These are phyloP conservation scores for Hippocampus comes DNA, from an alignment of 2,113 vertebrate genomes.

Conservation along the genomic window DNA sequence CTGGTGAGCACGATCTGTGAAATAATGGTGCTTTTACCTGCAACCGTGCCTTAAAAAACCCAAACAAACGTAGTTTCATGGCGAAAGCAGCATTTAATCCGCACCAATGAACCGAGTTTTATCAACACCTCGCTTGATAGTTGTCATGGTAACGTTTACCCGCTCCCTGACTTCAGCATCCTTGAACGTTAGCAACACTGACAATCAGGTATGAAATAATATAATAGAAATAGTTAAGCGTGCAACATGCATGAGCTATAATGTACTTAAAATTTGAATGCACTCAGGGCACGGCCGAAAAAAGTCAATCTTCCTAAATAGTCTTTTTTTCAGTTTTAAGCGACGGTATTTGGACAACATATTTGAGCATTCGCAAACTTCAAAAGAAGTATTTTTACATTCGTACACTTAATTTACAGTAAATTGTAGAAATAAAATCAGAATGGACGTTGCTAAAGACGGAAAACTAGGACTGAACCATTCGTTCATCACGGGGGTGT, in stretches of 20 bases:
- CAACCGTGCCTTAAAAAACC: not conserved
- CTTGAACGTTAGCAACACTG: not conserved
- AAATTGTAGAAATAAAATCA: not conserved
- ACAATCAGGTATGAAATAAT: no score
- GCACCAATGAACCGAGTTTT: not conserved
- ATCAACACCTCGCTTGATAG: not conserved
- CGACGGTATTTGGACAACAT: not conserved
- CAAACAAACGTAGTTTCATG: no score
- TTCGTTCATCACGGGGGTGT: slow-evolving; percentile 36
- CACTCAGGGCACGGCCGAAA: not conserved
- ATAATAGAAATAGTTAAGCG: not conserved
- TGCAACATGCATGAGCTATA: not conserved
- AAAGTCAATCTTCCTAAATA: not conserved
- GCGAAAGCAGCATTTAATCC: not conserved
- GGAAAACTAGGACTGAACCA: slow-evolving; percentile 67
- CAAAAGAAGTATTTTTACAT: not conserved
- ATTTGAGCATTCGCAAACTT: not conserved
- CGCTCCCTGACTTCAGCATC: not conserved
- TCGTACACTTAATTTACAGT: not conserved
- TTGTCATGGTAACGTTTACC: slow-evolving; percentile 2
- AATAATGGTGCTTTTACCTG: not conserved
- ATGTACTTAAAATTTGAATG: not conserved
- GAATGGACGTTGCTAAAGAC: slow-evolving; percentile 53
- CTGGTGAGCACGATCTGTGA: slow-evolving; percentile 7
- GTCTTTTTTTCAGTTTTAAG: not conserved